Evolutionary conservation across 1,140 invertebrate genomes (phyloP).

Genomic region (Diabrotica virgifera): DNA sequence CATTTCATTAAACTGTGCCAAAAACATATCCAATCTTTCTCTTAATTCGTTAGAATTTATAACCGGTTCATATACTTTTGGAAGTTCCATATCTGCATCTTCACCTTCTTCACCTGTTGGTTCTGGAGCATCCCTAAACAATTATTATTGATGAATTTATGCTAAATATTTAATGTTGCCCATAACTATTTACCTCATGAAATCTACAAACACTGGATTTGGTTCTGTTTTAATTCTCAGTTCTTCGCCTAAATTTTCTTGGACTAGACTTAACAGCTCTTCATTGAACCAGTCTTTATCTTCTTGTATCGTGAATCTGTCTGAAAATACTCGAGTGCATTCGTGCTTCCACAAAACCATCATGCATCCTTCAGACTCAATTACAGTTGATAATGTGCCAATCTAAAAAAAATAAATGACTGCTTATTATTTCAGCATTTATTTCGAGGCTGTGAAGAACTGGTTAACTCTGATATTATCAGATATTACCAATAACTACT

Average conservation of each 20-base stretch:
- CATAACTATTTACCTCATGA: slow-evolving; percentile 69
- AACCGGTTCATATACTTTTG: slow-evolving; percentile 94
- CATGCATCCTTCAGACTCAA: slow-evolving; percentile 75
- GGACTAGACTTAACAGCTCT: slow-evolving; percentile 62
- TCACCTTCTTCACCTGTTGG: slow-evolving; percentile 95
- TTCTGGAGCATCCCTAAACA: slow-evolving; percentile 86
- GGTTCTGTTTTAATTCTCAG: slow-evolving; percentile 68
- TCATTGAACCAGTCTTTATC: slow-evolving; percentile 82
- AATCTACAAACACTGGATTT: slow-evolving; percentile 85
- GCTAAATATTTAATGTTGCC: slow-evolving; percentile 11
- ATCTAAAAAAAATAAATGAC: slow-evolving; percentile 45
- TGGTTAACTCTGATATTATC: too few species aligned
- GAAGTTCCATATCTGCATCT: slow-evolving; percentile 91
- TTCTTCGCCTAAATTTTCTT: slow-evolving; percentile 64
- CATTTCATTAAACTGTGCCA: slow-evolving; percentile 95
- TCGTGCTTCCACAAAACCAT: slow-evolving; percentile 95
- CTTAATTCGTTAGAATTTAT: slow-evolving; percentile 73
- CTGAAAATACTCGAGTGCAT: slow-evolving; percentile 86
- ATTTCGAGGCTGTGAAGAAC: too few species aligned
- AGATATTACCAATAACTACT: too few species aligned
- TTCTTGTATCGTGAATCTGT: slow-evolving; percentile 74
- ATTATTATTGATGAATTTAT: slow-evolving; percentile 6
- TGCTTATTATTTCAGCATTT: too few species aligned
- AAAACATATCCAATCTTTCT: slow-evolving; percentile 89
- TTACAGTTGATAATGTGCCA: slow-evolving; percentile 81